Evolutionary conservation across 2,888 invertebrate species (phyloP).

Genomic region (Ornithoptera priamus): DNA sequence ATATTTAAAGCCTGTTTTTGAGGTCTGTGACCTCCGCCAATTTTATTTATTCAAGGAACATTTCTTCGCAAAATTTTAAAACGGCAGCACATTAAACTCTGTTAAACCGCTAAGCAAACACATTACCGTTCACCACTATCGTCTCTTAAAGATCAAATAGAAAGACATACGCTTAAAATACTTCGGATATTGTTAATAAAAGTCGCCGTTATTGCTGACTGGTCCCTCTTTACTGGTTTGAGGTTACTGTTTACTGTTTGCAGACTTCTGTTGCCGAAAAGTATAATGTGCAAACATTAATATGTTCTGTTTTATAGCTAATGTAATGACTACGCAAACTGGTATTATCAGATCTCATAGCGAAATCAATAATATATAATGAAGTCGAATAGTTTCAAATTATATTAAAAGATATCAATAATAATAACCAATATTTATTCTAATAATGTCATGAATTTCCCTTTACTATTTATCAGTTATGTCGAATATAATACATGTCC

Average conservation of each 20-base stretch:
- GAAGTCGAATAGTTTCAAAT: too few relatives aligned
- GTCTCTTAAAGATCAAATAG: not conserved
- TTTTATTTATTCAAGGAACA: not conserved
- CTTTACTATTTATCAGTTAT: too few relatives aligned
- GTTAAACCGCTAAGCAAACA: conserved; percentile 4
- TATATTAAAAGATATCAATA: too few relatives aligned
- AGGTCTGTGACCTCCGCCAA: conserved; percentile 20
- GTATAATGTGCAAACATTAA: too few relatives aligned
- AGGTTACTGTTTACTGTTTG: not conserved
- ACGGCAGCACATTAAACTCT: not conserved
- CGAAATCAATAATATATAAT: too few relatives aligned
- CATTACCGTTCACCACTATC: not conserved
- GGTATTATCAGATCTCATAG: too few relatives aligned
- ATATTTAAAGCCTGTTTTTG: conserved; percentile 10
- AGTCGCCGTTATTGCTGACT: not conserved
- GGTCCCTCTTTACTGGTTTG: not conserved
- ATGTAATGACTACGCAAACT: too few relatives aligned
- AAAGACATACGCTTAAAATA: not conserved
- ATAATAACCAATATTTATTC: too few relatives aligned
- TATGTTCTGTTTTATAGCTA: too few relatives aligned
- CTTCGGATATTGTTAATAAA: not conserved
- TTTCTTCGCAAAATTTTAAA: not conserved
- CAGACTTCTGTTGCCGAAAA: too few relatives aligned
- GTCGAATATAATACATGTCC: too few relatives aligned
- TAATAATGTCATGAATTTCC: too few relatives aligned